These are phyloP conservation scores for Megalonaias nervosa DNA, from an alignment of 1,140 invertebrate species.

Conservation along the genomic window DNA sequence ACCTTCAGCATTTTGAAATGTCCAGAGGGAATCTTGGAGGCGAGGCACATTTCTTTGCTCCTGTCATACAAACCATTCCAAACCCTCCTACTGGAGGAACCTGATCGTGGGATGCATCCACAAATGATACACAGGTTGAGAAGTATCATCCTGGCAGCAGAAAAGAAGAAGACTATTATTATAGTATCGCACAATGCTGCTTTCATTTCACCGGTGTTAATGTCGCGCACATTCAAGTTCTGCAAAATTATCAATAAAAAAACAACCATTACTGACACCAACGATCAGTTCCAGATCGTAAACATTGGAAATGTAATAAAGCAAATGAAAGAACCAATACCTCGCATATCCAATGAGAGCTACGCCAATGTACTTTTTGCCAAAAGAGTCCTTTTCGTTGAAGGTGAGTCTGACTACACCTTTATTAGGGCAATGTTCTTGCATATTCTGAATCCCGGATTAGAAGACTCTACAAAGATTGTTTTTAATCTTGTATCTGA, in stretches of 20 bases:
- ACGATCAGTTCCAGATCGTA: neutral
- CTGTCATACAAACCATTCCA: constrained; percentile 18
- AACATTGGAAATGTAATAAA: neutral
- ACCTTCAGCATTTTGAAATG: constrained; percentile 7
- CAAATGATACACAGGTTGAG: constrained; percentile 28
- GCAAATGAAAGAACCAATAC: neutral
- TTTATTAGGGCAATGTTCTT: constrained; percentile 8
- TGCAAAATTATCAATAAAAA: neutral
- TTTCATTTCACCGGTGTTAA: neutral
- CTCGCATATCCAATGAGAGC: neutral
- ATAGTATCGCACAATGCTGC: neutral
- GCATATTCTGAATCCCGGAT: neutral
- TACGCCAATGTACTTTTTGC: constrained; percentile 13
- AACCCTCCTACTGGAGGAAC: constrained; percentile 22
- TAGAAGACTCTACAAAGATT: no score
- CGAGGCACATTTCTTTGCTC: constrained; percentile 23
- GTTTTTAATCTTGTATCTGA: no score
- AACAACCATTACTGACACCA: neutral
- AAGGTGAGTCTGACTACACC: constrained; percentile 15
- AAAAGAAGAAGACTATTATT: neutral
- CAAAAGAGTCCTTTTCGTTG: constrained; percentile 22
- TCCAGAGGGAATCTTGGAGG: constrained; percentile 32
- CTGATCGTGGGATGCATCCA: constrained; percentile 28
- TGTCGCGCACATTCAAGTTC: no score
- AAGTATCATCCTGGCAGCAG: neutral